Percentiles rank a stretch among this genome's conserved stretches.
Conservation (phyloP, 2,888 invertebrate genomes). For the Uloborus plumipes region DNA sequence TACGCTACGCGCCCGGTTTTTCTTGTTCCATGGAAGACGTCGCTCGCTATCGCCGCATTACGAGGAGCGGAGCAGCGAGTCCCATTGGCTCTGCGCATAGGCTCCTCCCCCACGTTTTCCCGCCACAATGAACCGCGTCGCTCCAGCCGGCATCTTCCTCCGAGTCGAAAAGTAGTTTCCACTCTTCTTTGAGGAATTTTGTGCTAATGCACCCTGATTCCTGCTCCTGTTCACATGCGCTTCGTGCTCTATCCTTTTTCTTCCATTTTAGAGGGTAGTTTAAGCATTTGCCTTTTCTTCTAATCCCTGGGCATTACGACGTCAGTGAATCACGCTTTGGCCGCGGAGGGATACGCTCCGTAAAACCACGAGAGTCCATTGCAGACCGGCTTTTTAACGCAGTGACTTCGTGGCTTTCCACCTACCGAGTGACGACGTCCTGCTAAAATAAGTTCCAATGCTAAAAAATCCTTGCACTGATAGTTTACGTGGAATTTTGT, state of each 20-base stretch:
- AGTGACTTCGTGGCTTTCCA: constrained; percentile 5
- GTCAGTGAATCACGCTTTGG: constrained; percentile 12
- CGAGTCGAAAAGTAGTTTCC: constrained; percentile 6
- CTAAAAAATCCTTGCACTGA: too few species aligned
- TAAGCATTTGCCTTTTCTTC: too few species aligned
- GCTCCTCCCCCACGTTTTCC: constrained; percentile 29
- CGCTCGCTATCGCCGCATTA: constrained; percentile 17
- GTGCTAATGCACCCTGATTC: too few species aligned
- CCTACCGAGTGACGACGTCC: neutral
- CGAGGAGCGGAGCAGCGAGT: neutral
- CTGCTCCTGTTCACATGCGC: too few species aligned
- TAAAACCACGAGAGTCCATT: neutral
- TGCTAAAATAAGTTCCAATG: too few species aligned
- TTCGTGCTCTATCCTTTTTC: too few species aligned
- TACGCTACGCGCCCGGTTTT: constrained; percentile 7
- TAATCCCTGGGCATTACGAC: neutral
- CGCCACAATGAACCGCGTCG: constrained; percentile 13
- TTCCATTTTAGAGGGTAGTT: too few species aligned
- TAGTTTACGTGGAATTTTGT: too few species aligned
- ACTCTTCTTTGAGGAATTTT: too few species aligned
- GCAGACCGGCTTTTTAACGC: neutral
- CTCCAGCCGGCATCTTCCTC: neutral
- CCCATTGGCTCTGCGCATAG: constrained; percentile 12
- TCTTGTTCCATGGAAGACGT: neutral
- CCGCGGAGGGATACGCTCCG: neutral